Conservation (phyloP, 2,797 vertebrate species). For the Podarcis lilfordi region DNA sequence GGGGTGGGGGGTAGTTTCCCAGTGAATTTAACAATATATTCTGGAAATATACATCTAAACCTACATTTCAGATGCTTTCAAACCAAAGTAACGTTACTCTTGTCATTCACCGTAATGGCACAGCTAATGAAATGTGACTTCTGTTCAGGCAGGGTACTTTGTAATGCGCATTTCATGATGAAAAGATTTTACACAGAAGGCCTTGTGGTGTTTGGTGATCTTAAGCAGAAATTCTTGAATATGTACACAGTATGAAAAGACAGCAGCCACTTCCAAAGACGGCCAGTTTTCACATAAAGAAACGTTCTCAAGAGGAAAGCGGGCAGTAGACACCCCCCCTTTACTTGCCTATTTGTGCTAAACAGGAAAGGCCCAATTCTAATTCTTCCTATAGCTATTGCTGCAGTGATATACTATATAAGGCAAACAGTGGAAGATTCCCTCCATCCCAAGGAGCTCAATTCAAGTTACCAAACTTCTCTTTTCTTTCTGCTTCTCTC, state of each 20-base stretch:
- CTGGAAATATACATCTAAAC: constrained; percentile 62
- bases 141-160: constrained; percentile 71
- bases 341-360: constrained; percentile 10
- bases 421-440: not conserved
- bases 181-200: constrained; percentile 70
- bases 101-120: constrained; percentile 74
- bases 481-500: not conserved
- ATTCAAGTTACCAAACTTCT: not conserved
- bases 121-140: constrained; percentile 78
- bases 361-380: not conserved
- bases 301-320: not conserved
- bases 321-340: constrained; percentile 25
- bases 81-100: constrained; percentile 76
- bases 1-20: constrained; percentile 36
- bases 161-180: constrained; percentile 72
- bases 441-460: not conserved
- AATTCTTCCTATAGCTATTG: not conserved
- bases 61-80: constrained; percentile 68
- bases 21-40: constrained; percentile 58
- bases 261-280: constrained; percentile 54
- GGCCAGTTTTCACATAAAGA: constrained; percentile 31
- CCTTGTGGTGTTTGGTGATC: constrained; percentile 73
- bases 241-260: constrained; percentile 40
- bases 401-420: not conserved
- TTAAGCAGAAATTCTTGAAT: constrained; percentile 71